Conservation (phyloP, 2,888 invertebrate species). For the Diabrotica balteata region DNA sequence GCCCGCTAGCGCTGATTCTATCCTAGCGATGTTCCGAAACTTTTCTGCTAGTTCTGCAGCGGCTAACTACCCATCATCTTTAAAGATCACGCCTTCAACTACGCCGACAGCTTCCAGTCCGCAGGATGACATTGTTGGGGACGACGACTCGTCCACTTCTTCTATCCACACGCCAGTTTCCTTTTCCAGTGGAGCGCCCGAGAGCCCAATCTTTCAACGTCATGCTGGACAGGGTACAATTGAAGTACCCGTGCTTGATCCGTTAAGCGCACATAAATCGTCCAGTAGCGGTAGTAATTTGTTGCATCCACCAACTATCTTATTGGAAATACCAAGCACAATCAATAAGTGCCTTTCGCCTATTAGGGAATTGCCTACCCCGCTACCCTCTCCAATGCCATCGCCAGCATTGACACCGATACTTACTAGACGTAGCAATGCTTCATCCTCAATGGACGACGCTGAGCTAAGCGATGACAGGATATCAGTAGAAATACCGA, state of each 20-base stretch:
- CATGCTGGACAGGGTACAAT: conserved; percentile 51
- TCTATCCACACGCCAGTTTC: conserved; percentile 70
- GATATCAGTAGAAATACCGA: conserved; percentile 60
- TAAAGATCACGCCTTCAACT: conserved; percentile 72
- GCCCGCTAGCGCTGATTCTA: conserved; percentile 80
- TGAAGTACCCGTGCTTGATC: conserved; percentile 72
- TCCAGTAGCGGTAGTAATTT: conserved; percentile 66
- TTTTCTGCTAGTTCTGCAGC: conserved; percentile 71
- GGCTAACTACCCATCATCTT: conserved; percentile 67
- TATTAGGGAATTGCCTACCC: conserved; percentile 79
- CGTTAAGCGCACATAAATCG: conserved; percentile 71
- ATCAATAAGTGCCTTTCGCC: conserved; percentile 82
- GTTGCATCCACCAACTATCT: conserved; percentile 76
- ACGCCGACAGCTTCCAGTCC: conserved; percentile 79
- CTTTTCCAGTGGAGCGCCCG: conserved; percentile 65
- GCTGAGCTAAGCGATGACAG: conserved; percentile 62
- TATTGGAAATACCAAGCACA: conserved; percentile 77
- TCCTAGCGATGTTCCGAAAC: conserved; percentile 79
- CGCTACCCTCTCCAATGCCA: conserved; percentile 76
- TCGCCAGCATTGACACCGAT: conserved; percentile 75
- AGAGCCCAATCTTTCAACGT: conserved; percentile 66
- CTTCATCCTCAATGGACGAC: conserved; percentile 63
- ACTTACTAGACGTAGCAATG: conserved; percentile 58
- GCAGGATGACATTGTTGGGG: conserved; percentile 74
- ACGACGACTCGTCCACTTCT: conserved; percentile 75